These are phyloP conservation scores for Dryoscopus gambensis DNA, from an alignment of 2,113 vertebrate genomes.

Conservation along the genomic window DNA sequence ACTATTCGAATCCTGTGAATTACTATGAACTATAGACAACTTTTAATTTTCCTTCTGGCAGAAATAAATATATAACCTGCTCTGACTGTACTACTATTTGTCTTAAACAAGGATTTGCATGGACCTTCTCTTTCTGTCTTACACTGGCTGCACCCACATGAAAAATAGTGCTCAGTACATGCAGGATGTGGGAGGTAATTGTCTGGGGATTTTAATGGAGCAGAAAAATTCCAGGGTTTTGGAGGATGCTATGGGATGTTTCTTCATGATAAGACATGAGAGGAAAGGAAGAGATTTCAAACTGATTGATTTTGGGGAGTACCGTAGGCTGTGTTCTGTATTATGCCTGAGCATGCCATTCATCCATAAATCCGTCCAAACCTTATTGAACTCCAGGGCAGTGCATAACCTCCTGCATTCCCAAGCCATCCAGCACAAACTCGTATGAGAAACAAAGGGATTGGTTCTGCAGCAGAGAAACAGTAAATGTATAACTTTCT, in stretches of 20 bases:
- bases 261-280: constrained; percentile 49
- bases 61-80: background rate
- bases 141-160: background rate
- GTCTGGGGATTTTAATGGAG: constrained; percentile 47
- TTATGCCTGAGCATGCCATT: constrained; percentile 47
- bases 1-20: background rate
- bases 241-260: background rate
- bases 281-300: constrained; percentile 55
- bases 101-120: background rate
- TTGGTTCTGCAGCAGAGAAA: background rate
- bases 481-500: background rate
- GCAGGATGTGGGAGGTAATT: background rate
- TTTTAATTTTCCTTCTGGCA: background rate
- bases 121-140: background rate
- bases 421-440: background rate
- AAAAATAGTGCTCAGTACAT: background rate
- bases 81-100: background rate
- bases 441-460: background rate
- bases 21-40: background rate
- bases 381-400: constrained; percentile 34
- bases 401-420: constrained; percentile 42
- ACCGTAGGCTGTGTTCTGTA: background rate
- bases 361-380: constrained; percentile 58
- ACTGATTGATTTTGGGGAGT: constrained; percentile 42
- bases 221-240: constrained; percentile 52